Conservation (phyloP, 2,113 vertebrate species). For the Colossoma macropomum region DNA sequence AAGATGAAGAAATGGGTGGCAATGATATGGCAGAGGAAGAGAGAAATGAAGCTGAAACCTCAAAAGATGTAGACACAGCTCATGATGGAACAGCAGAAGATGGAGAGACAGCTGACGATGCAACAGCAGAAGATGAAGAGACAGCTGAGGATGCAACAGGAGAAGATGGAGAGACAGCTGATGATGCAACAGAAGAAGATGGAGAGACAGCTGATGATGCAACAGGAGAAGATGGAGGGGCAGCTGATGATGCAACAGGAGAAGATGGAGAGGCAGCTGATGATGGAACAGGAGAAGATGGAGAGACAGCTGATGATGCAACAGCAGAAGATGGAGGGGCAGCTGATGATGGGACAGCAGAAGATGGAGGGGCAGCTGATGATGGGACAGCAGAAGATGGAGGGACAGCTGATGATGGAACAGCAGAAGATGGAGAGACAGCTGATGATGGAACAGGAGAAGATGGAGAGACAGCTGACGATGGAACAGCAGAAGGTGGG, state of each 20-base stretch:
- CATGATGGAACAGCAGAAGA: slow-evolving; percentile 51
- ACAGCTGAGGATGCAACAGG: slow-evolving; percentile 14
- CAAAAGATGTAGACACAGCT: not conserved
- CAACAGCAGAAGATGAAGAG: not conserved
- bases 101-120: not conserved
- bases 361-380: slow-evolving; percentile 33
- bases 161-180: slow-evolving; percentile 26
- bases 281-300: slow-evolving; percentile 49
- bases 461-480: slow-evolving; percentile 35
- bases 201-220: slow-evolving; percentile 11
- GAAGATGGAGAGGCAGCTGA: slow-evolving; percentile 36
- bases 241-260: slow-evolving; percentile 14
- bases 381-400: slow-evolving; percentile 14
- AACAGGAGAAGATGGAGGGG: slow-evolving; percentile 2
- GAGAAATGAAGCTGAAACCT: slow-evolving; percentile 2
- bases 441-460: slow-evolving; percentile 24
- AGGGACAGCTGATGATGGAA: slow-evolving; percentile 16
- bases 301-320: slow-evolving; percentile 3
- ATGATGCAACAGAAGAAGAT: slow-evolving; percentile 26
- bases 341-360: slow-evolving; percentile 13
- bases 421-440: slow-evolving; percentile 7
- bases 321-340: not conserved
- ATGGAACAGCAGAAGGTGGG: slow-evolving; percentile 48
- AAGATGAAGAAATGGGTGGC: slow-evolving; percentile 14
- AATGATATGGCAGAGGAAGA: slow-evolving; percentile 17